Base-by-base conservation (phyloP, 2,888 invertebrate genomes). In the Apamea epomidion region DNA sequence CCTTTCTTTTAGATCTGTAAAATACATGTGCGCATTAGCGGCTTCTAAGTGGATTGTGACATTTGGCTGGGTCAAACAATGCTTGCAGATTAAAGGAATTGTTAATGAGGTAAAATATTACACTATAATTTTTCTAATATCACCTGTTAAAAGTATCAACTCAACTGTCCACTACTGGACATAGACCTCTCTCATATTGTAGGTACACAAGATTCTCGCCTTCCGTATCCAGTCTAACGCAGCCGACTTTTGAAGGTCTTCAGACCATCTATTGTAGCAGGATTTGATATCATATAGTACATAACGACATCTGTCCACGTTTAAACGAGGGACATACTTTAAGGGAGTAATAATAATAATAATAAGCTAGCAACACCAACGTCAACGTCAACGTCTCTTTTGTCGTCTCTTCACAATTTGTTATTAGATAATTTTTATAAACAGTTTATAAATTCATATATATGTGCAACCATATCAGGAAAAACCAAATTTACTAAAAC, bases 31-130 rank as follows among this genome's bases (percentile, higher is more conserved):
- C 71, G 97, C 97, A 1, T 92, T 98, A 67, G 97, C 97, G 18
- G 95, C 97, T 1, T 97, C 97, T 1, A 97, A 97, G 88, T 98
- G 97, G 97, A 97, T 98, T 58, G 91, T 98, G 21, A 95, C 96
- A 8, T 97, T 95, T 89, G 94, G 95, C n/a, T 98, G 98, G 98
- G 95, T 97, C 10, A 92, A 94, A 64, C 95, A 95, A 81, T 97
- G 97, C 90, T 88, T 97, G 68, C 89, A 91, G 68, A 91, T 91
- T 18, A 96, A 96, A 74, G 89, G 87, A 71, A 88, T 96, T 65
- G 93, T 97, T 25, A 92, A 95, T 73, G 97, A 97, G 95, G 97
- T 96, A 92, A 91, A 86, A 65, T 29, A 3, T n/a, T 71, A n/a
- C 51, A 4, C 3, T 48, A 6, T 65, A 32, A 8, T 73, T 2